Conservation (phyloP, 2,888 invertebrate species). For the Noctua fimbriata region DNA sequence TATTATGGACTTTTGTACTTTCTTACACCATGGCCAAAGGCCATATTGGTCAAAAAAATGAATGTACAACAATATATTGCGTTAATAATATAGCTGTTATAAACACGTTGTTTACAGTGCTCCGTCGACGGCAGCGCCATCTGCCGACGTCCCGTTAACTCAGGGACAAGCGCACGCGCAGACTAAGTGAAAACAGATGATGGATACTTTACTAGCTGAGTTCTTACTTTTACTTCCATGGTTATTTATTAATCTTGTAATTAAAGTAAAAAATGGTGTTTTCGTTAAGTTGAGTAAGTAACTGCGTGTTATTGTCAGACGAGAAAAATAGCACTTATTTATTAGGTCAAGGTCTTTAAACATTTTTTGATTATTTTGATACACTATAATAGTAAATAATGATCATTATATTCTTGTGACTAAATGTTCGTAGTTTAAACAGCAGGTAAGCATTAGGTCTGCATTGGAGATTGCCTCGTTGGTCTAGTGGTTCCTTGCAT, state of each 20-base stretch:
- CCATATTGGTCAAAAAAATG: constrained; percentile 44
- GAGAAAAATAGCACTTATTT: neutral
- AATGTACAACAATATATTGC: constrained; percentile 51
- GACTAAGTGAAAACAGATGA: constrained; percentile 58
- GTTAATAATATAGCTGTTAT: constrained; percentile 60
- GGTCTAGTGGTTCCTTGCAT: too few species aligned
- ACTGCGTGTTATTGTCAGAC: constrained; percentile 1
- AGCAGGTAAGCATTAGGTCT: too few species aligned
- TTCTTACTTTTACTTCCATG: constrained; percentile 35
- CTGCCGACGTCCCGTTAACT: constrained; percentile 72
- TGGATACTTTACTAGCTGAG: constrained; percentile 52
- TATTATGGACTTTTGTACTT: constrained; percentile 25
- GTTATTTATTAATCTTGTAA: constrained; percentile 37
- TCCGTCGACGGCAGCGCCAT: constrained; percentile 53
- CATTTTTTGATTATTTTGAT: neutral
- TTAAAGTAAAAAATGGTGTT: constrained; percentile 8
- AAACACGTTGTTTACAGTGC: constrained; percentile 61
- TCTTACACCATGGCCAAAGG: neutral
- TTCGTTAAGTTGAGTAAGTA: neutral
- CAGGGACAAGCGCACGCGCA: constrained; percentile 65
- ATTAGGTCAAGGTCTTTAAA: constrained; percentile 12
- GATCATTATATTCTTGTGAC: too few species aligned
- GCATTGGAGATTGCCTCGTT: too few species aligned
- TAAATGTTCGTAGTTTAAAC: too few species aligned
- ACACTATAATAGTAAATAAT: too few species aligned